phyloP scores from a whole-genome alignment of 2,797 vertebrate genomes.

The Ctenosaura bakeri region DNA sequence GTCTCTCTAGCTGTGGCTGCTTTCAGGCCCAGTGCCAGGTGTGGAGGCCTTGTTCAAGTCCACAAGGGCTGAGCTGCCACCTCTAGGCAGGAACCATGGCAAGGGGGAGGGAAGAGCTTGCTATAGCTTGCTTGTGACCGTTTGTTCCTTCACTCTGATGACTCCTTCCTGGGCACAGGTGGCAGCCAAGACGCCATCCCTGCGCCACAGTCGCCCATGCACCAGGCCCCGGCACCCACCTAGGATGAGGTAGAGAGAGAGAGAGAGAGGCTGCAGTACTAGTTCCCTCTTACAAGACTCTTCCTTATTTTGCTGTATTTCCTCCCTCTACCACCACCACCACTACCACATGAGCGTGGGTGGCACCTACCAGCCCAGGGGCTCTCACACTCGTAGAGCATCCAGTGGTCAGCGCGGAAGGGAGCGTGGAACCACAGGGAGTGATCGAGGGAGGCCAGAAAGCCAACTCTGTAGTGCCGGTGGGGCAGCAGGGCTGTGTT shows the following conservation, averaged over 20 bases:
- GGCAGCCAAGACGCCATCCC: constrained; percentile 90
- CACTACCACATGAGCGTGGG: too few species aligned
- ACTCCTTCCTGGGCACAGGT: constrained; percentile 93
- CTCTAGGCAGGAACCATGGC: accelerated
- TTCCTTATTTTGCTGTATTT: accelerated
- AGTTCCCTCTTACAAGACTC: accelerated
- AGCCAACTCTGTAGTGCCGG: constrained; percentile 73
- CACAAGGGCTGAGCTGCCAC: accelerated
- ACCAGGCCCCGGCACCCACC: constrained; percentile 90
- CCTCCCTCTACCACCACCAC: accelerated
- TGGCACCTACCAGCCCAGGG: constrained; percentile 91
- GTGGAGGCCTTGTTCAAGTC: accelerated
- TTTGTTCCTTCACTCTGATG: constrained; percentile 81
- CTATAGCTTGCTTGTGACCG: constrained; percentile 86
- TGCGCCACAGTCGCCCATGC: constrained; percentile 93
- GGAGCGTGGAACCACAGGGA: constrained; percentile 97
- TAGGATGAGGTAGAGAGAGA: constrained; percentile 56
- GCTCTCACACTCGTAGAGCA: constrained; percentile 95
- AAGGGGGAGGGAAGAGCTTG: accelerated
- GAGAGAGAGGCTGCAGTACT: background rate
- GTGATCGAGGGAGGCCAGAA: constrained; percentile 92
- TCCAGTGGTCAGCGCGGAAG: constrained; percentile 95
- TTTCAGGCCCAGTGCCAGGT: accelerated
- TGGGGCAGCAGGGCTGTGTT: constrained; percentile 87
- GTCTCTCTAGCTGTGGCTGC: background rate